Conservation (phyloP, 2,888 invertebrate species). For the Caenorhabditis sp. region DNA sequence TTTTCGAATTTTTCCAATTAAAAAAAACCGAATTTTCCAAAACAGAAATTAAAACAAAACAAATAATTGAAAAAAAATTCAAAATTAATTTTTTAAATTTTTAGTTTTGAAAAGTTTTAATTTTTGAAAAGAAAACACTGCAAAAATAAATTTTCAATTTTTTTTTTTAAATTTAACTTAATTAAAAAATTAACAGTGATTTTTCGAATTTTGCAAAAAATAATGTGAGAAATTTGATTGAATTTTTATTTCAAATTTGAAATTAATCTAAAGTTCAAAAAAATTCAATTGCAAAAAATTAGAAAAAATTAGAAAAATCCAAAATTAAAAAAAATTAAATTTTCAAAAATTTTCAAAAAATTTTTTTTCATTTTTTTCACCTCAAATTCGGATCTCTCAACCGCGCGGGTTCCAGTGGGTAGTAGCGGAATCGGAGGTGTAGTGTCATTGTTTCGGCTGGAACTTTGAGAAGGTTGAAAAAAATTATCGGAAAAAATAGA, state of each 20-base stretch:
- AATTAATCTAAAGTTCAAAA: background rate
- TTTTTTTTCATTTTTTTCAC: slow-evolving; percentile 74
- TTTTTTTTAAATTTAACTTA: too few species aligned
- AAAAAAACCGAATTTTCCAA: background rate
- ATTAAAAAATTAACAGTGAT: too few species aligned
- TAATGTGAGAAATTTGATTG: too few species aligned
- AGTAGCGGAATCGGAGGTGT: slow-evolving; percentile 97
- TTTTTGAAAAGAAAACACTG: too few species aligned
- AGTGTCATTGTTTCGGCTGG: slow-evolving; percentile 87
- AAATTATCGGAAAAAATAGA: too few species aligned
- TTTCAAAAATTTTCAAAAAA: background rate
- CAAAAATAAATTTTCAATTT: too few species aligned
- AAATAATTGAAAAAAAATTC: background rate
- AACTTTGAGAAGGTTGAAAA: slow-evolving; percentile 44
- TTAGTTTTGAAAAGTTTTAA: background rate
- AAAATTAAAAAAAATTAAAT: background rate
- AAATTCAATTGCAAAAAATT: too few species aligned
- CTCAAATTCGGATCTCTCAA: slow-evolving; percentile 95
- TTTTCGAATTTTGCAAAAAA: too few species aligned
- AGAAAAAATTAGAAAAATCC: background rate
- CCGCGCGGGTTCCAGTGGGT: slow-evolving; percentile 94
- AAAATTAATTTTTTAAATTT: background rate
- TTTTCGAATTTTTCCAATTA: too few species aligned
- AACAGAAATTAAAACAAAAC: too few species aligned
- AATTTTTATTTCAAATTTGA: too few species aligned